These are phyloP conservation scores for mouse (Mus musculus) DNA, from an alignment of 2,113 vertebrate genomes.

Conservation along the genomic window DNA sequence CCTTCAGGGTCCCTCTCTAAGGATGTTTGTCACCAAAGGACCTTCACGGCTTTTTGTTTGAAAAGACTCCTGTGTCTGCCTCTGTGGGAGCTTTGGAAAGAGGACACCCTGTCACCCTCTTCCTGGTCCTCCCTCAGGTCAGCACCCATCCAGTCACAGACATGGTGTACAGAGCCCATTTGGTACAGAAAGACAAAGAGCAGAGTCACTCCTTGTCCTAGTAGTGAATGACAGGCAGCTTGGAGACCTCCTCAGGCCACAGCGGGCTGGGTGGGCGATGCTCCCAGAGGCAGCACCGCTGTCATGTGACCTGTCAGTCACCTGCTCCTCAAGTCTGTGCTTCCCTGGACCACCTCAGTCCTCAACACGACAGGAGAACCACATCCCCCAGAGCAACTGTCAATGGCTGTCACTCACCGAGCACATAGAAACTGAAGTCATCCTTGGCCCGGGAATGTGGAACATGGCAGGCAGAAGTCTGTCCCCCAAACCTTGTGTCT, in stretches of 20 bases:
- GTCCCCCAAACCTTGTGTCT: background rate
- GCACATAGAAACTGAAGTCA: background rate
- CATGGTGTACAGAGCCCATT: rapidly evolving
- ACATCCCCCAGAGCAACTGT: background rate
- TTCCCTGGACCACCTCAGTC: background rate
- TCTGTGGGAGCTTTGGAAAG: background rate
- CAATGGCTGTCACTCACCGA: background rate
- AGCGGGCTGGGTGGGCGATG: rapidly evolving
- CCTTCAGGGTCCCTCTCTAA: background rate
- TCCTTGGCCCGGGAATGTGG: background rate
- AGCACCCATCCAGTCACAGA: rapidly evolving
- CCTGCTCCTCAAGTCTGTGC: background rate
- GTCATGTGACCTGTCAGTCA: rapidly evolving
- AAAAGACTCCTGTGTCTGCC: rapidly evolving
- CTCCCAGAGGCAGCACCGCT: rapidly evolving
- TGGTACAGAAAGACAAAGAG: background rate
- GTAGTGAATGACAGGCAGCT: background rate
- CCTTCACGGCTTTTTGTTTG: background rate
- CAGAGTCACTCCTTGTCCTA: no score
- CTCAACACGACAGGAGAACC: background rate
- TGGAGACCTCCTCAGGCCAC: background rate
- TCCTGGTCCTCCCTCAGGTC: rapidly evolving
- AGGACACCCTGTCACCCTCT: rapidly evolving
- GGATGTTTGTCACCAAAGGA: background rate
- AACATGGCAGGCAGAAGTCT: background rate